Conservation (phyloP, 2,888 invertebrate genomes). For the Eretmocerus hayati region DNA sequence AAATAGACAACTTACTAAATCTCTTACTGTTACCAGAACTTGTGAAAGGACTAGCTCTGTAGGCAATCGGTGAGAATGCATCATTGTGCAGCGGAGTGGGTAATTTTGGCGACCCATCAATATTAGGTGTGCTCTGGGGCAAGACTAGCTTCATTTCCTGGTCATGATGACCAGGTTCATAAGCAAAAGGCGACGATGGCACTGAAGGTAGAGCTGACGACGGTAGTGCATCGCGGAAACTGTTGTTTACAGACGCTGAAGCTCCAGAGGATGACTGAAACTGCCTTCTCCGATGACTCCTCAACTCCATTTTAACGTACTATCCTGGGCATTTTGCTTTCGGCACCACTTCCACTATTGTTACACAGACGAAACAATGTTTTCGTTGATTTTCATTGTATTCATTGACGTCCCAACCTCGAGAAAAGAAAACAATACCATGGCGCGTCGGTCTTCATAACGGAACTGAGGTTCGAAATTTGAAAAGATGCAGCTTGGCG, state of each 20-base stretch:
- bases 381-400: too few species aligned
- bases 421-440: not conserved
- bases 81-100: conserved; percentile 16
- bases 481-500: not conserved
- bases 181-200: conserved; percentile 32
- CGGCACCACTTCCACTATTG: not conserved
- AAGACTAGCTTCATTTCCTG: conserved; percentile 36
- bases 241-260: conserved; percentile 5
- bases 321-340: not conserved
- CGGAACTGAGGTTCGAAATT: not conserved
- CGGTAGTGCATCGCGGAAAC: conserved; percentile 26
- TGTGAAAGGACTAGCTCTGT: conserved; percentile 23
- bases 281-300: conserved; percentile 10
- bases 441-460: not conserved
- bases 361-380: too few species aligned
- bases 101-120: conserved; percentile 13
- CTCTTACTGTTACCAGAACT: conserved; percentile 29
- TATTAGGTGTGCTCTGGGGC: conserved; percentile 32
- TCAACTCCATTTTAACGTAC: conserved; percentile 10
- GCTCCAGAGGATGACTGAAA: not conserved
- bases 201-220: conserved; percentile 33
- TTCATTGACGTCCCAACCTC: not conserved
- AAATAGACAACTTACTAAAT: conserved; percentile 30
- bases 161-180: conserved; percentile 30
- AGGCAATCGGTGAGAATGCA: conserved; percentile 28